phyloP scores from a whole-genome alignment of 2,888 invertebrate species.

The Caradrina clavipalpis region DNA sequence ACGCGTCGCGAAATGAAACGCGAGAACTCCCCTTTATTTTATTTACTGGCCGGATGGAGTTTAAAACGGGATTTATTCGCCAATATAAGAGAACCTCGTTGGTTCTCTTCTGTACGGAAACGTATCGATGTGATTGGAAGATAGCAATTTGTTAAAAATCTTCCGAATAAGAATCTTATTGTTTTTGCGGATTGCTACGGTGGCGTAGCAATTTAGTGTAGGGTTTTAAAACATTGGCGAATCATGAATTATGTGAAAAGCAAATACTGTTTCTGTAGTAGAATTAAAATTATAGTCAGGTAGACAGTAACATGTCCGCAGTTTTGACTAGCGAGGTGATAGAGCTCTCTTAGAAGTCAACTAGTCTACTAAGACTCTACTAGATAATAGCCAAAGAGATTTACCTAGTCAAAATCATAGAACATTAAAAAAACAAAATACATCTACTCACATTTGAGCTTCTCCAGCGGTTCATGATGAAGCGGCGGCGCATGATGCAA shows the following conservation, averaged over 20 bases:
- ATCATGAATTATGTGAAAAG: background rate
- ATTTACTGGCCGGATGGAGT: conserved; percentile 83
- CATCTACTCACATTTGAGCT: conserved; percentile 93
- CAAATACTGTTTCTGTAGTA: background rate
- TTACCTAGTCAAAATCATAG: no score
- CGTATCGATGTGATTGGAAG: conserved; percentile 63
- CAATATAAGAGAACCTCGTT: conserved; percentile 79
- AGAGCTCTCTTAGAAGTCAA: no score
- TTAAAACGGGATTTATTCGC: conserved; percentile 86
- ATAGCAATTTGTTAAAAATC: conserved; percentile 49
- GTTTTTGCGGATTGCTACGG: conserved; percentile 15
- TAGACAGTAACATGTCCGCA: no score
- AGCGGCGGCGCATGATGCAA: conserved; percentile 91
- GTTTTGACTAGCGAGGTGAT: no score
- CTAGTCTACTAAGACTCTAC: no score
- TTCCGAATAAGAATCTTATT: conserved; percentile 14
- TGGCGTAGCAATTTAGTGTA: conserved; percentile 6
- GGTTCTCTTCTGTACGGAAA: conserved; percentile 65
- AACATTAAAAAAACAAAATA: no score
- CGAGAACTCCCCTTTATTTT: conserved; percentile 84
- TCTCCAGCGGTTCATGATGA: conserved; percentile 94
- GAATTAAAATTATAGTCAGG: no score
- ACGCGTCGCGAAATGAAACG: conserved; percentile 76
- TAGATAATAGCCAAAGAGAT: no score
- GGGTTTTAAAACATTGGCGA: background rate